A percentile compares a stretch with the other conserved stretches of the same genome.
Conservation (phyloP, 2,888 invertebrate species). For the Cephus pulcher region DNA sequence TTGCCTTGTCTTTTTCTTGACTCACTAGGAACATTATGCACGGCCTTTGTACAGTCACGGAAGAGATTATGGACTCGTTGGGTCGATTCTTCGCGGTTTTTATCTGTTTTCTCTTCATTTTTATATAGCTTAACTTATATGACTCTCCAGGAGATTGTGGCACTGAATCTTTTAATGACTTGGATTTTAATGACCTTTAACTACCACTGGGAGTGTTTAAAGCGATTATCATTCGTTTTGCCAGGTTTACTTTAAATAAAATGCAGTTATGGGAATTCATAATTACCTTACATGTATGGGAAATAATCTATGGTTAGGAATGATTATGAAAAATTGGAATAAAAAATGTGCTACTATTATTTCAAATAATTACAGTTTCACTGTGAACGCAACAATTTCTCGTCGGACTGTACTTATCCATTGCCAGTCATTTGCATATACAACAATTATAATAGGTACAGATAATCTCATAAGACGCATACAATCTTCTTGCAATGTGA, state of each 20-base stretch:
- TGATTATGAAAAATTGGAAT: neutral
- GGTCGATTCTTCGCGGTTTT: neutral
- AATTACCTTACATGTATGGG: neutral
- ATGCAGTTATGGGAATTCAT: neutral
- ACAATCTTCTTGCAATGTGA: neutral
- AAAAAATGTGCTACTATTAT: neutral
- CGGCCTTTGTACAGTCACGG: neutral
- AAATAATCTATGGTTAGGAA: neutral
- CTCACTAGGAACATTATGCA: neutral
- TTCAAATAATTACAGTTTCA: neutral
- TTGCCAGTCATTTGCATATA: neutral
- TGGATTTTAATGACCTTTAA: neutral
- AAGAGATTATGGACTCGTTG: neutral
- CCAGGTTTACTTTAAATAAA: neutral
- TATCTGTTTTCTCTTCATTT: neutral
- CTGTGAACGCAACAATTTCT: neutral
- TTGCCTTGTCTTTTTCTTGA: neutral
- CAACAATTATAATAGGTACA: neutral
- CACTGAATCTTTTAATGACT: neutral
- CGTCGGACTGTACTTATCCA: neutral
- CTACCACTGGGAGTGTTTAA: neutral
- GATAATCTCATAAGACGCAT: neutral
- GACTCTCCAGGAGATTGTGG: neutral
- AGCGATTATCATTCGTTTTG: neutral
- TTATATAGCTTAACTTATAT: neutral